Evolutionary conservation across 2,888 invertebrate genomes (phyloP).

Genomic region (Cecidostiba fungosa): DNA sequence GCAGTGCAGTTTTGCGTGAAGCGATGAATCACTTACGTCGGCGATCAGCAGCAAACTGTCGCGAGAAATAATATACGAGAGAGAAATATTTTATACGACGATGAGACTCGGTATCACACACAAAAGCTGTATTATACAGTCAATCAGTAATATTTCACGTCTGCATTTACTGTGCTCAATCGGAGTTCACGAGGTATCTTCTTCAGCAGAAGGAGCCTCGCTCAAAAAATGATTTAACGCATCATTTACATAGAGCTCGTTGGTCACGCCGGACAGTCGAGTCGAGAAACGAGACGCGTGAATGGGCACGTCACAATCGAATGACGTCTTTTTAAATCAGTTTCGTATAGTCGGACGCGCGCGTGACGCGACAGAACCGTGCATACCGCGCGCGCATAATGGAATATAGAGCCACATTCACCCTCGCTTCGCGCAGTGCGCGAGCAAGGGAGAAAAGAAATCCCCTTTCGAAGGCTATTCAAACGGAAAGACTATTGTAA

Average conservation of each 20-base stretch:
- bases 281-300: background rate
- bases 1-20: background rate
- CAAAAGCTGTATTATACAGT: background rate
- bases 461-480: conserved; percentile 59
- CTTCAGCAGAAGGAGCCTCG: background rate
- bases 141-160: conserved; percentile 2
- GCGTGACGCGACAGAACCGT: conserved; percentile 47
- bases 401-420: conserved; percentile 52
- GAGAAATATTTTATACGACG: background rate
- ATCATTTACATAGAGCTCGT: background rate
- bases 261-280: background rate
- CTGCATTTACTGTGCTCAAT: background rate
- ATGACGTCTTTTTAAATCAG: conserved; percentile 51
- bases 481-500: conserved; percentile 65
- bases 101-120: background rate
- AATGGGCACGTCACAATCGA: conserved; percentile 36
- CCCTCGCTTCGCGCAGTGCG: conserved; percentile 28
- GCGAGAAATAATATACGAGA: background rate
- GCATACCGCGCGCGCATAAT: conserved; percentile 42
- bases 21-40: background rate
- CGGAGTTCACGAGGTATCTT: background rate
- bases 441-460: conserved; percentile 53
- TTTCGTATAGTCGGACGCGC: conserved; percentile 36
- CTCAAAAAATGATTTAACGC: background rate
- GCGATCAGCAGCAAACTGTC: background rate